Conservation (phyloP, 2,888 invertebrate species). For the Hymenopus coronatus region DNA sequence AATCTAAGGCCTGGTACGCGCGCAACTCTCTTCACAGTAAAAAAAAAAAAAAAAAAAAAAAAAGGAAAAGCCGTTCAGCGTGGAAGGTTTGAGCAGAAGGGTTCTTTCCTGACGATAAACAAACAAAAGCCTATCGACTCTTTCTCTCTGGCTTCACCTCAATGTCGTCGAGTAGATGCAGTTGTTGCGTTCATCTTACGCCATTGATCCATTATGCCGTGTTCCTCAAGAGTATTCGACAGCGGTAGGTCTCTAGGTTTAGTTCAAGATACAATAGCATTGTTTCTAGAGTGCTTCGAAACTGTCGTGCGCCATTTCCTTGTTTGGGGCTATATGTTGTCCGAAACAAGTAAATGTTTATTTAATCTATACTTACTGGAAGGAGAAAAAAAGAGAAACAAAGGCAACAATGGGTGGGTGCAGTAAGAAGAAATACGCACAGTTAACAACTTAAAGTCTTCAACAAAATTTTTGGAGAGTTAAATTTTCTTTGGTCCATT, state of each 20-base stretch:
- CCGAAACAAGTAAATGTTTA: no score
- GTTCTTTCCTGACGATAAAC: not conserved
- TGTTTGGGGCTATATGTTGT: not conserved
- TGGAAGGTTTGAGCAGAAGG: not conserved
- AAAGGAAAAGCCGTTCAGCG: not conserved
- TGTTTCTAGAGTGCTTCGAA: not conserved
- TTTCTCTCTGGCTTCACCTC: not conserved
- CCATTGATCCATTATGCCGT: not conserved
- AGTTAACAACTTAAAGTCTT: no score
- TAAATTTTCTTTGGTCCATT: no score
- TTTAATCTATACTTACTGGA: no score
- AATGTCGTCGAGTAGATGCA: not conserved
- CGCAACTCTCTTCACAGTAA: not conserved
- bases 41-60: not conserved
- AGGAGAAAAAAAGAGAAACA: no score
- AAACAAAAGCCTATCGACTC: not conserved
- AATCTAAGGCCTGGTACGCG: not conserved
- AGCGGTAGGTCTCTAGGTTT: not conserved
- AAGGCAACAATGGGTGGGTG: no score
- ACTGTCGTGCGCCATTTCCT: not conserved
- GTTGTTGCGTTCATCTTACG: not conserved
- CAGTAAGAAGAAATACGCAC: no score
- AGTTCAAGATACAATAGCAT: not conserved
- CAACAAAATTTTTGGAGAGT: no score
- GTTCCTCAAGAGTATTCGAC: not conserved